phyloP scores from a whole-genome alignment of 2,888 invertebrate species.

The Drosophila helvetica region DNA sequence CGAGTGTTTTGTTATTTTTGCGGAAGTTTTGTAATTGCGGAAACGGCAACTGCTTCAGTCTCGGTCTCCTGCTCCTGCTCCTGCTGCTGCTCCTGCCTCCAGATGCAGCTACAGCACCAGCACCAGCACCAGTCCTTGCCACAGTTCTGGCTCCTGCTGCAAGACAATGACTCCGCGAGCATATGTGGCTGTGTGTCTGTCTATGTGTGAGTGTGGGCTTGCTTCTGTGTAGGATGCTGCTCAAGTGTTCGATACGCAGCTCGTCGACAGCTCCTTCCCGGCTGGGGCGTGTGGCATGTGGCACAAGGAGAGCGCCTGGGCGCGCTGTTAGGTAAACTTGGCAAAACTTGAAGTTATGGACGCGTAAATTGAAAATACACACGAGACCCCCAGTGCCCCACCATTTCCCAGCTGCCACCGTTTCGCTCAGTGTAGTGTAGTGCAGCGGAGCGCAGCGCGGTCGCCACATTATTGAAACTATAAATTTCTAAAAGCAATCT shows the following conservation, averaged over 20 bases:
- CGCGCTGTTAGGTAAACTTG: constrained; percentile 61
- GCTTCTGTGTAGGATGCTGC: constrained; percentile 42
- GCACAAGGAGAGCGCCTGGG: background rate
- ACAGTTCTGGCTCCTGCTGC: constrained; percentile 34
- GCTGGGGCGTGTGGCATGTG: constrained; percentile 20
- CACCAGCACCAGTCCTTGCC: background rate
- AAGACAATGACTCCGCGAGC: constrained; percentile 7
- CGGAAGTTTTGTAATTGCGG: constrained; percentile 78
- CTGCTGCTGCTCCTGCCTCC: constrained; percentile 1
- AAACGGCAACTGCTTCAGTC: constrained; percentile 63
- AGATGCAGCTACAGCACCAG: constrained; percentile 8
- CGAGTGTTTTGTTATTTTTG: constrained; percentile 78
- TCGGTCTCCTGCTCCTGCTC: constrained; percentile 22
- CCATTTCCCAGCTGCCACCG: background rate
- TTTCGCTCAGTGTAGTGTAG: constrained; percentile 48
- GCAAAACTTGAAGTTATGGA: constrained; percentile 76
- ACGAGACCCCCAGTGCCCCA: constrained; percentile 46
- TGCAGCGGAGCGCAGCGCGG: constrained; percentile 41
- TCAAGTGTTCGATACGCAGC: constrained; percentile 73
- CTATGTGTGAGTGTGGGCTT: background rate
- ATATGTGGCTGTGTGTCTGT: background rate
- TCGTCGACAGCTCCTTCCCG: constrained; percentile 36
- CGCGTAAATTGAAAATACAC: constrained; percentile 79
- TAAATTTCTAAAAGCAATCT: constrained; percentile 76
- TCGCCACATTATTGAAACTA: constrained; percentile 76